phyloP scores from a whole-genome alignment of 2,888 invertebrate species.

The Campopleginae sp. region DNA sequence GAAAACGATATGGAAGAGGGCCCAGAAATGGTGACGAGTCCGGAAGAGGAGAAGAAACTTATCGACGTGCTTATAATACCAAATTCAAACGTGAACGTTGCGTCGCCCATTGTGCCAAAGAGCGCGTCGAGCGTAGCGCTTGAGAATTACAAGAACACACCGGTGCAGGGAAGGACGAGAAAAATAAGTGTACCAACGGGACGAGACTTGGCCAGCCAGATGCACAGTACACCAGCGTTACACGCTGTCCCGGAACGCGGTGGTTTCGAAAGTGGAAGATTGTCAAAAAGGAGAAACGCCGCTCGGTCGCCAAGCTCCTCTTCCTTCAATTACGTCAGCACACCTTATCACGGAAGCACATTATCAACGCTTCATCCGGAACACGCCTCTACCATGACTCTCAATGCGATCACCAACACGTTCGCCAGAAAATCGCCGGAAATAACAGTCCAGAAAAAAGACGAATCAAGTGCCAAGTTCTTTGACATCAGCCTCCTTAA shows the following conservation, averaged over 20 bases:
- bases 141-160: conserved; percentile 85
- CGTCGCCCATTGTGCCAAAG: conserved; percentile 80
- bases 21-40: conserved; percentile 71
- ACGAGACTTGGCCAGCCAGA: conserved; percentile 85
- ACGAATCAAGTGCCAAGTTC: conserved; percentile 86
- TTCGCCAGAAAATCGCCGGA: conserved; percentile 82
- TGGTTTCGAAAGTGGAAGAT: conserved; percentile 80
- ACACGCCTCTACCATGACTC: conserved; percentile 91
- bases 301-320: conserved; percentile 89
- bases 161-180: conserved; percentile 85
- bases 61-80: conserved; percentile 69
- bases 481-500: conserved; percentile 90
- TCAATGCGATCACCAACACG: conserved; percentile 88
- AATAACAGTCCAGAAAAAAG: conserved; percentile 76
- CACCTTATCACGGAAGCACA: conserved; percentile 94
- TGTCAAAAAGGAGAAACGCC: conserved; percentile 71
- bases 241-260: conserved; percentile 90
- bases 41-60: conserved; percentile 77
- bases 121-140: conserved; percentile 91
- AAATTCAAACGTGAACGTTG: conserved; percentile 65
- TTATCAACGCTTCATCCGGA: conserved; percentile 90
- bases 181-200: conserved; percentile 87
- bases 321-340: conserved; percentile 93
- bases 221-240: conserved; percentile 88
- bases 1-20: conserved; percentile 77